phyloP scores from a whole-genome alignment of 1,140 invertebrate genomes.

The Branchinecta lynchi region DNA sequence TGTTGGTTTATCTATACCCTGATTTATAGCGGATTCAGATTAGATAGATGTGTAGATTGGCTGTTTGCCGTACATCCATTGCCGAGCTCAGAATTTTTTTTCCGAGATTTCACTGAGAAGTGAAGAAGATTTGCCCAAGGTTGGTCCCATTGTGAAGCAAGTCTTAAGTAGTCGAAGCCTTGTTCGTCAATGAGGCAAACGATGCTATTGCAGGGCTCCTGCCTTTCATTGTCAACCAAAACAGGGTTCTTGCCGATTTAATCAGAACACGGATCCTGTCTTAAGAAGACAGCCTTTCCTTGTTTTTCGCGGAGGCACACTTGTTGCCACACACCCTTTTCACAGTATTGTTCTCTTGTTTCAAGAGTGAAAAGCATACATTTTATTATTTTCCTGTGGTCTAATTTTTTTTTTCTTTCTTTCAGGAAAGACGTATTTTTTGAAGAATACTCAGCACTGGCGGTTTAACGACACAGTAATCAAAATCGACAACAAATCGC shows the following conservation, averaged over 20 bases:
- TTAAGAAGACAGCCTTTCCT: not conserved
- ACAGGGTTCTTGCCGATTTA: not conserved
- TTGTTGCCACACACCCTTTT: not conserved
- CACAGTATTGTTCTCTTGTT: not conserved
- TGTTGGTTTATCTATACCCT: too few relatives aligned
- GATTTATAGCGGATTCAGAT: too few relatives aligned
- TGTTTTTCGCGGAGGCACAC: not conserved
- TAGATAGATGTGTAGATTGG: too few relatives aligned
- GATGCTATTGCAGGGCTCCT: too few relatives aligned
- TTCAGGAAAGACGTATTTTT: slow-evolving; percentile 43
- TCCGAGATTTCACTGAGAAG: too few relatives aligned
- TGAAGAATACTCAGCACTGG: slow-evolving; percentile 45
- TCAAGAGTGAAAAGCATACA: not conserved
- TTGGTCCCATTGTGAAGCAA: too few relatives aligned
- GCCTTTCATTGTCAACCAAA: not conserved
- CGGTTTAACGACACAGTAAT: slow-evolving; percentile 42
- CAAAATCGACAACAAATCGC: slow-evolving; percentile 34
- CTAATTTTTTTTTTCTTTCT: slow-evolving; percentile 21
- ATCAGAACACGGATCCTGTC: not conserved
- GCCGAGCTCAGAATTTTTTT: too few relatives aligned
- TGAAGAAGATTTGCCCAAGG: too few relatives aligned
- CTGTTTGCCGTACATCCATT: too few relatives aligned
- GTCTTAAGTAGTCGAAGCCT: too few relatives aligned
- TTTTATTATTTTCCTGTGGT: slow-evolving; percentile 32
- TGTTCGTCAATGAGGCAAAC: too few relatives aligned